Evolutionary conservation across 2,888 invertebrate genomes (phyloP).

Genomic region (Acronicta alni): DNA sequence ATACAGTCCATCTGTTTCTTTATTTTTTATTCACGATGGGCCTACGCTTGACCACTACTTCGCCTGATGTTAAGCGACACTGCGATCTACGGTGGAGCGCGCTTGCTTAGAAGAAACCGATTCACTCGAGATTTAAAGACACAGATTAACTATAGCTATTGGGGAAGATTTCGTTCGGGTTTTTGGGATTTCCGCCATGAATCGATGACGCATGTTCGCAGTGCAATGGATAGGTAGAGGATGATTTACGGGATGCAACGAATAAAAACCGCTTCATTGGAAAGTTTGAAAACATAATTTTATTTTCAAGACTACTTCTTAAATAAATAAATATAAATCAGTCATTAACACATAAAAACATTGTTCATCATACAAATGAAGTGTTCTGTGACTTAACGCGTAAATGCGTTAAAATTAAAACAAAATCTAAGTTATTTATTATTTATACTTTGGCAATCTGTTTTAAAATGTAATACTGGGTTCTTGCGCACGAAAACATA

Average conservation of each 20-base stretch:
- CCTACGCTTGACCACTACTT: too few relatives aligned
- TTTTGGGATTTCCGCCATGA: too few relatives aligned
- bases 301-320: constrained; percentile 52
- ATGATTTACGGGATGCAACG: background rate
- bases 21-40: too few relatives aligned
- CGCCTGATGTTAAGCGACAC: too few relatives aligned
- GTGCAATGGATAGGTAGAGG: too few relatives aligned
- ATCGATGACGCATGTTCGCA: too few relatives aligned
- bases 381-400: constrained; percentile 26
- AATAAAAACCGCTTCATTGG: constrained; percentile 25
- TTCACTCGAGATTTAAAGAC: too few relatives aligned
- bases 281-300: constrained; percentile 58
- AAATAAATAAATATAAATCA: constrained; percentile 55
- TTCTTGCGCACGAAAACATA: constrained; percentile 9
- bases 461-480: constrained; percentile 44
- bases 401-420: constrained; percentile 25
- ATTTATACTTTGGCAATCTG: constrained; percentile 51
- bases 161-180: too few relatives aligned
- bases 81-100: too few relatives aligned
- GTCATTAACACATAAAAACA: constrained; percentile 52
- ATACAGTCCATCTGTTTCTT: too few relatives aligned
- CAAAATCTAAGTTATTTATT: constrained; percentile 29
- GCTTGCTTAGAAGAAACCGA: too few relatives aligned
- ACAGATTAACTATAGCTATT: too few relatives aligned
- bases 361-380: constrained; percentile 41